Evolutionary conservation across 2,888 invertebrate species (phyloP).

Genomic region (Amphipoea lucens): DNA sequence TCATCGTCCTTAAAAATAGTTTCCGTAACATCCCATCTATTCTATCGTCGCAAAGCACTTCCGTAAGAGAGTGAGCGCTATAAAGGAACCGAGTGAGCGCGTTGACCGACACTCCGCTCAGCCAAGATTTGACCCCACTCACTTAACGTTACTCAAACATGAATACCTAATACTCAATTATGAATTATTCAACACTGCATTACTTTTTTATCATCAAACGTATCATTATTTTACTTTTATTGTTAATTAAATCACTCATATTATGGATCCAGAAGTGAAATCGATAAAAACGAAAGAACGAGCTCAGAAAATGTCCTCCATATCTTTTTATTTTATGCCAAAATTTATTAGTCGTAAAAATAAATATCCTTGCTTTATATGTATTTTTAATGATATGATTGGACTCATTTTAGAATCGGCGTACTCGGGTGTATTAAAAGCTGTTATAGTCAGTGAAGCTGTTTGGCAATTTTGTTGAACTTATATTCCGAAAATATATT

Average conservation of each 20-base stretch:
- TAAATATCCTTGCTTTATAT: conserved; percentile 77
- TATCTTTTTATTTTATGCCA: conserved; percentile 81
- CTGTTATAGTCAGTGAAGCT: conserved; percentile 42
- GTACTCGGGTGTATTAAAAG: conserved; percentile 71
- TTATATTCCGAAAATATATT: conserved; percentile 51
- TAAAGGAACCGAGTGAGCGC: conserved; percentile 82
- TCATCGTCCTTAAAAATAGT: background rate
- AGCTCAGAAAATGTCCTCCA: conserved; percentile 80
- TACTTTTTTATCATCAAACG: conserved; percentile 69
- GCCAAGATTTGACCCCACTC: conserved; percentile 81
- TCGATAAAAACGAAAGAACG: conserved; percentile 80
- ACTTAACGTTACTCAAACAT: conserved; percentile 59
- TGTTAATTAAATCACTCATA: conserved; percentile 79
- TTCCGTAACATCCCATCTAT: conserved; percentile 67
- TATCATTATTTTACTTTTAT: conserved; percentile 76
- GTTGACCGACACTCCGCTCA: conserved; percentile 75
- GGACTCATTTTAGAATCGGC: conserved; percentile 77
- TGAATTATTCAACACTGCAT: conserved; percentile 64
- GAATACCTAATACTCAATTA: conserved; percentile 57
- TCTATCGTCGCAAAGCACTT: conserved; percentile 78
- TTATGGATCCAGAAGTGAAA: conserved; percentile 77
- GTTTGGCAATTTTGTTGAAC: conserved; percentile 47
- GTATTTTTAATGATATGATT: conserved; percentile 81
- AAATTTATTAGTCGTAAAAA: conserved; percentile 85
- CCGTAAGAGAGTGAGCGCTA: conserved; percentile 84